A percentile compares a stretch with the other conserved stretches of the same genome.
These are phyloP conservation scores for Wiebesia pumilae DNA, from an alignment of 1,140 invertebrate species.

Conservation along the genomic window DNA sequence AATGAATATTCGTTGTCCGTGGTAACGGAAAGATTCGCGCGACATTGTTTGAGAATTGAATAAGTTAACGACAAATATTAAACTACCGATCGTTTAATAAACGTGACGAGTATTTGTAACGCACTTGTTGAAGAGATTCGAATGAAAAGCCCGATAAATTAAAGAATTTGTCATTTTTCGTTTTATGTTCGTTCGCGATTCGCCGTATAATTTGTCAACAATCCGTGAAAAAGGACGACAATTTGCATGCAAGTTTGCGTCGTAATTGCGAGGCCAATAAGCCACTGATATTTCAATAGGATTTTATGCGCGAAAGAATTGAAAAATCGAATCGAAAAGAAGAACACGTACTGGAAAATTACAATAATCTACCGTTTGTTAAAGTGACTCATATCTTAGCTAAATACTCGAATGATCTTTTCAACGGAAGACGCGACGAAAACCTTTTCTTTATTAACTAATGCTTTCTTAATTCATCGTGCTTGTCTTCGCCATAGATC, in stretches of 20 bases:
- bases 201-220: background rate
- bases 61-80: no score
- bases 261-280: background rate
- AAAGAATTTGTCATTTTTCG: no score
- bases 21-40: no score
- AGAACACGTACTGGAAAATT: background rate
- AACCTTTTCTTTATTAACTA: background rate
- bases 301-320: no score
- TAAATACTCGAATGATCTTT: background rate
- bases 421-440: background rate
- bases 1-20: no score
- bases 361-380: background rate
- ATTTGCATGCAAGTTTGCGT: background rate
- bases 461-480: constrained; percentile 1
- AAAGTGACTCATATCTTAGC: background rate
- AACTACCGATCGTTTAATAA: no score
- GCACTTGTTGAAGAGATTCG: no score
- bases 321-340: no score
- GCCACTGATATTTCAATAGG: background rate
- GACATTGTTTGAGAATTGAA: no score
- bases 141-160: no score
- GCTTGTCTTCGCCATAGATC: background rate
- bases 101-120: no score
- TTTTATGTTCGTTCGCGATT: background rate
- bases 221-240: background rate